Percentiles rank a stretch among this genome's conserved stretches.
Conservation (phyloP, 2,888 invertebrate genomes). For the Scaptomyza parva region DNA sequence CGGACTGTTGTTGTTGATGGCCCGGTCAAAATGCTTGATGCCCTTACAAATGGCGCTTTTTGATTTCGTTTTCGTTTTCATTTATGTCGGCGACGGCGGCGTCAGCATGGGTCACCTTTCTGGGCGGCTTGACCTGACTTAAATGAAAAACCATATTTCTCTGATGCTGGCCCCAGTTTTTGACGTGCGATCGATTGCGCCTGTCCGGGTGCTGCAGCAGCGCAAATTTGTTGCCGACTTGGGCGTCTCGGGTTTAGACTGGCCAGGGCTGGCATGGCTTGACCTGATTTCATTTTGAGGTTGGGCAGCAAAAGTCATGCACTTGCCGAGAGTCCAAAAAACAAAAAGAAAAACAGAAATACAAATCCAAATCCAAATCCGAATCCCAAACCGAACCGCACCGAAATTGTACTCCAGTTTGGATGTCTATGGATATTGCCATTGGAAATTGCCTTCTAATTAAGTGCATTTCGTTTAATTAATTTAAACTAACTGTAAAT, state of each 20-base stretch:
- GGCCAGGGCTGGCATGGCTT: constrained; percentile 37
- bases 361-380: constrained; percentile 24
- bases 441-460: constrained; percentile 79
- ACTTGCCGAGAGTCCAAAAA: constrained; percentile 58
- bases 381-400: constrained; percentile 23
- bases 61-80: constrained; percentile 67
- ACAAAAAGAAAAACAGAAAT: constrained; percentile 17
- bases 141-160: constrained; percentile 81
- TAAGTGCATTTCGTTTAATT: constrained; percentile 83
- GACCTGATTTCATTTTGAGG: constrained; percentile 74
- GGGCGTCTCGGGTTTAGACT: constrained; percentile 44
- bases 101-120: constrained; percentile 60
- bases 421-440: constrained; percentile 44
- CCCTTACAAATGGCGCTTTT: constrained; percentile 72
- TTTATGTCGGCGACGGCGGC: constrained; percentile 40
- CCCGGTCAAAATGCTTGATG: constrained; percentile 70
- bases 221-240: constrained; percentile 71
- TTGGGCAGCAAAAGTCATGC: constrained; percentile 78
- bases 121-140: constrained; percentile 78
- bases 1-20: constrained; percentile 43
- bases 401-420: constrained; percentile 16
- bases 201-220: constrained; percentile 64
- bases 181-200: constrained; percentile 79
- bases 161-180: constrained; percentile 73
- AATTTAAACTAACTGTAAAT: constrained; percentile 84